phyloP scores from a whole-genome alignment of 2,113 vertebrate genomes.

The Hippocampus comes region DNA sequence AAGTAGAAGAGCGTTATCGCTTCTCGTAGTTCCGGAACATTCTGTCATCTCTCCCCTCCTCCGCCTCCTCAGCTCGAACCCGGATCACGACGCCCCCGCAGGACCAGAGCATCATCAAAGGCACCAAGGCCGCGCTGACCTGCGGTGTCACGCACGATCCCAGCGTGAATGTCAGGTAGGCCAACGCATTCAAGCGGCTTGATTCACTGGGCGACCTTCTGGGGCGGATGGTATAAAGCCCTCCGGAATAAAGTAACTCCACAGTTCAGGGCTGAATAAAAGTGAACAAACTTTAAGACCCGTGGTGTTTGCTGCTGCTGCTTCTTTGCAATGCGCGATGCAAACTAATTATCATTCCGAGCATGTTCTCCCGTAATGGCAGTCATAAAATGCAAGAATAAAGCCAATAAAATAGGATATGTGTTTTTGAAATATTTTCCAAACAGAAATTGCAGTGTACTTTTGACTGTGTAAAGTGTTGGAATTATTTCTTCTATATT shows the following conservation, averaged over 20 bases:
- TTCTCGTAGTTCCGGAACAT: neutral
- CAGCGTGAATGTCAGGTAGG: constrained; percentile 84
- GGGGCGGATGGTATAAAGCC: neutral
- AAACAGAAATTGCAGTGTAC: neutral
- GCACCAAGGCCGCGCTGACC: constrained; percentile 90
- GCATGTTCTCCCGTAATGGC: neutral
- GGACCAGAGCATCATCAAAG: constrained; percentile 97
- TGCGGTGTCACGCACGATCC: constrained; percentile 91
- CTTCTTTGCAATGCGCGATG: neutral
- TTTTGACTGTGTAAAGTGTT: neutral
- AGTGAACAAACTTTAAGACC: neutral
- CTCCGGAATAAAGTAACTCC: neutral
- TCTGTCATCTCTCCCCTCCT: neutral
- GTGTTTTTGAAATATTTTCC: neutral
- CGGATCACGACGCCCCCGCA: constrained; percentile 86
- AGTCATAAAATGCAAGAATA: neutral
- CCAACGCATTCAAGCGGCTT: neutral
- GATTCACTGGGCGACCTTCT: neutral
- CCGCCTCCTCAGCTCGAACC: constrained; percentile 79
- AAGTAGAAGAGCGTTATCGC: constrained; percentile 50
- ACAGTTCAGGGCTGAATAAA: neutral
- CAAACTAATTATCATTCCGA: neutral
- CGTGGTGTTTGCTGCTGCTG: neutral
- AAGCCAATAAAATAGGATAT: neutral
- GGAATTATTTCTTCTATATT: too few species aligned